Evolutionary conservation across 2,888 invertebrate genomes (phyloP).

Genomic region (Petrolisthes manimaculis): DNA sequence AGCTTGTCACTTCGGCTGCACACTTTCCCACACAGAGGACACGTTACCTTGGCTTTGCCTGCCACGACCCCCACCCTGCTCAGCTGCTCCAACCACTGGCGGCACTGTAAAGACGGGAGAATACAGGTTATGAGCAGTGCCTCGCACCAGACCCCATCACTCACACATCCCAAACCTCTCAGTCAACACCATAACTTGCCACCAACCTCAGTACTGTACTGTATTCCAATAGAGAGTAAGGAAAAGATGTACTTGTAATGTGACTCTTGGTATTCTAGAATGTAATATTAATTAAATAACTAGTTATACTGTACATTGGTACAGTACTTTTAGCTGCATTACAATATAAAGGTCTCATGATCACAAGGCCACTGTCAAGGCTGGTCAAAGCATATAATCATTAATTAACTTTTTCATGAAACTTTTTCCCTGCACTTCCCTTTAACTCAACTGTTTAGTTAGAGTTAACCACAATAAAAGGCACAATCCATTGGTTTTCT

Average conservation of each 20-base stretch:
- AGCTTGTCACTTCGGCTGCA: slow-evolving; percentile 64
- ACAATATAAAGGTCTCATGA: too few relatives aligned
- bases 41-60: slow-evolving; percentile 60
- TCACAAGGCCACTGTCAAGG: too few relatives aligned
- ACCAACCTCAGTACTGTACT: background rate
- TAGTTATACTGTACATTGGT: too few relatives aligned
- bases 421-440: too few relatives aligned
- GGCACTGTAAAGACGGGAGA: slow-evolving; percentile 60
- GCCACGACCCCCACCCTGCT: slow-evolving; percentile 51
- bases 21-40: slow-evolving; percentile 62
- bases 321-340: too few relatives aligned
- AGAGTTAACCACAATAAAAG: too few relatives aligned
- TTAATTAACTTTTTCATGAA: too few relatives aligned
- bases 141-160: slow-evolving; percentile 27
- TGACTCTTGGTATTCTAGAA: too few relatives aligned
- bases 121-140: slow-evolving; percentile 52
- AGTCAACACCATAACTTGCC: background rate
- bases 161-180: background rate
- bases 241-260: background rate
- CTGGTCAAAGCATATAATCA: too few relatives aligned
- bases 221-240: background rate
- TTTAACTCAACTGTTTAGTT: too few relatives aligned
- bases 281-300: too few relatives aligned
- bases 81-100: slow-evolving; percentile 62
- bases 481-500: too few relatives aligned